Evolutionary conservation across 2,797 vertebrate species (phyloP).

Genomic region (Phrynocephalus forsythii): DNA sequence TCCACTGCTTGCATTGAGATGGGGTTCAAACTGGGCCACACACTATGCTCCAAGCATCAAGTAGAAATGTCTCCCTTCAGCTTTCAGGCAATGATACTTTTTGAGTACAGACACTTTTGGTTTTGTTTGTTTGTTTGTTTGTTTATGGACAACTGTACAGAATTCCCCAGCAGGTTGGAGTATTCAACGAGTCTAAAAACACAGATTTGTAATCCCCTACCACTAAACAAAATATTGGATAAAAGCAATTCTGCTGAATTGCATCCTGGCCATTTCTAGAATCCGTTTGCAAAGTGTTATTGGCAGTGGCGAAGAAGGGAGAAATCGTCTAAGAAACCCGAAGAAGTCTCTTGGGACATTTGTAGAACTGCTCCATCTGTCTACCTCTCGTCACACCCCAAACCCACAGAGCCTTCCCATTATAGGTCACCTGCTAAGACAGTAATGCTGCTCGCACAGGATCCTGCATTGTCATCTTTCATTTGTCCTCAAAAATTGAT

Average conservation of each 20-base stretch:
- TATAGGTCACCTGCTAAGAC: background rate
- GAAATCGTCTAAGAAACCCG: background rate
- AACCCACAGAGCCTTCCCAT: background rate
- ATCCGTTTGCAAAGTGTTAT: background rate
- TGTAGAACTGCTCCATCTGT: background rate
- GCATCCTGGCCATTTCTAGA: background rate
- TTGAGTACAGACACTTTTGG: too few species aligned
- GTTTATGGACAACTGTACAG: too few species aligned
- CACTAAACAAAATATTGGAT: too few species aligned
- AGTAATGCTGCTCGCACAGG: background rate
- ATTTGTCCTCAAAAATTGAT: background rate
- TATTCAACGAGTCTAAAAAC: too few species aligned
- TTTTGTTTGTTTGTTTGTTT: too few species aligned
- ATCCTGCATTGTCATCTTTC: constrained; percentile 3
- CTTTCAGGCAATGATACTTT: too few species aligned
- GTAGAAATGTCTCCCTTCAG: background rate
- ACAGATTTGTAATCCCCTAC: too few species aligned
- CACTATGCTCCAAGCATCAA: too few species aligned
- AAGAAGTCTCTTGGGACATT: background rate
- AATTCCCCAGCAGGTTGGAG: too few species aligned
- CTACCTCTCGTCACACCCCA: background rate
- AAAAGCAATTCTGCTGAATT: background rate
- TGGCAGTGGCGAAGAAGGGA: background rate
- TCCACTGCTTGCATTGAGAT: background rate
- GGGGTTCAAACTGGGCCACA: background rate